phyloP scores from a whole-genome alignment of 1,140 invertebrate species.

The Anthonomus grandis region DNA sequence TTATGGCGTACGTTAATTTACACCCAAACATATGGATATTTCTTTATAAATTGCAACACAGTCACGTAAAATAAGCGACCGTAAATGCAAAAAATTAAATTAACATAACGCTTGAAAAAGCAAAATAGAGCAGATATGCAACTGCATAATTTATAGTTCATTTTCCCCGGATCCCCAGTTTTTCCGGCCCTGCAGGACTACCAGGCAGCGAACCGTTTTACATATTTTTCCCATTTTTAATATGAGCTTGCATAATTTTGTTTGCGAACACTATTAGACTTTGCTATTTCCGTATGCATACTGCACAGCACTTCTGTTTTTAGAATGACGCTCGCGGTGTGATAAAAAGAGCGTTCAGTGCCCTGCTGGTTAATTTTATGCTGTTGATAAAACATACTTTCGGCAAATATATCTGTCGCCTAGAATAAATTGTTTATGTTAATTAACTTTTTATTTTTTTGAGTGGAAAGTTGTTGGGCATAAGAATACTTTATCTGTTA shows the following conservation, averaged over 20 bases:
- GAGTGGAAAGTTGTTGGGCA: too few species aligned
- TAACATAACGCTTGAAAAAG: slow-evolving; percentile 15
- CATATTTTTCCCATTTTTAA: slow-evolving; percentile 27
- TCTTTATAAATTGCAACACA: too few species aligned
- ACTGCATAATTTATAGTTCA: slow-evolving; percentile 24
- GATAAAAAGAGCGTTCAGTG: too few species aligned
- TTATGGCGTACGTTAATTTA: slow-evolving; percentile 27
- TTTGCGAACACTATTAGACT: slow-evolving; percentile 22
- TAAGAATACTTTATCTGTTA: too few species aligned
- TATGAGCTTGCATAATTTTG: slow-evolving; percentile 26
- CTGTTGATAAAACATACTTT: too few species aligned
- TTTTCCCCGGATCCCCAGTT: slow-evolving; percentile 17
- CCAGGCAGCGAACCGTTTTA: slow-evolving; percentile 20
- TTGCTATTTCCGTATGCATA: slow-evolving; percentile 22
- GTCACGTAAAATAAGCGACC: too few species aligned
- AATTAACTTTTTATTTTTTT: too few species aligned
- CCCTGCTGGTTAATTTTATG: too few species aligned
- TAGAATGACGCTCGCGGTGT: slow-evolving; percentile 10
- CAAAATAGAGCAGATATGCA: slow-evolving; percentile 22
- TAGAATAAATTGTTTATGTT: too few species aligned
- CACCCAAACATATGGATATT: slow-evolving; percentile 16
- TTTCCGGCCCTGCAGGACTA: slow-evolving; percentile 16
- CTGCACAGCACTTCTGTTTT: slow-evolving; percentile 10
- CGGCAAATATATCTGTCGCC: too few species aligned
- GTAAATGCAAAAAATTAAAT: slow-evolving; percentile 7